A percentile compares a stretch with the other conserved stretches of the same genome.
Evolutionary conservation across 1,140 invertebrate species (phyloP).

Genomic region (Drosophila albomicans): DNA sequence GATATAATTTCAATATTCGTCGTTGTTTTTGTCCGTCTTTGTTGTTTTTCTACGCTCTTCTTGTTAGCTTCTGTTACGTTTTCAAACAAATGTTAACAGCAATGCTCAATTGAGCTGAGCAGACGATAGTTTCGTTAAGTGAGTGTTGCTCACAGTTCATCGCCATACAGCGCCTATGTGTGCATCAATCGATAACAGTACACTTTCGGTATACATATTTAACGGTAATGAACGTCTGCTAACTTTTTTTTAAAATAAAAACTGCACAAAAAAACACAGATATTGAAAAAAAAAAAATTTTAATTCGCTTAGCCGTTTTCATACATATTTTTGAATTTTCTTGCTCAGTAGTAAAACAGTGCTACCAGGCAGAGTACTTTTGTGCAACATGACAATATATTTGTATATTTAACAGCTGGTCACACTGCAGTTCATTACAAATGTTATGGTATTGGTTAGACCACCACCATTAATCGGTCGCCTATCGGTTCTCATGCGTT

Average conservation of each 20-base stretch:
- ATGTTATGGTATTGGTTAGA: conserved; percentile 9
- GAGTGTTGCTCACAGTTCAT: background rate
- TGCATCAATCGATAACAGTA: too few relatives aligned
- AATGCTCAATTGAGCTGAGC: background rate
- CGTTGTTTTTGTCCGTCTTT: conserved; percentile 54
- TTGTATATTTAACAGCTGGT: background rate
- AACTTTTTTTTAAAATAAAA: too few relatives aligned
- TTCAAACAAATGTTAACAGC: conserved; percentile 47
- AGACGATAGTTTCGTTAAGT: conserved; percentile 39
- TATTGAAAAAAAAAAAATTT: too few relatives aligned
- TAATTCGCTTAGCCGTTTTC: too few relatives aligned
- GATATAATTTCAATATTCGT: conserved; percentile 37
- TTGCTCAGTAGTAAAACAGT: background rate
- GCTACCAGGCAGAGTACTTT: background rate
- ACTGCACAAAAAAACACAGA: too few relatives aligned
- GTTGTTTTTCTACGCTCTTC: conserved; percentile 56
- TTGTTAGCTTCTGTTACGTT: conserved; percentile 46
- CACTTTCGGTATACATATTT: too few relatives aligned
- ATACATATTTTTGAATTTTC: too few relatives aligned
- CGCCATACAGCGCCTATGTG: background rate
- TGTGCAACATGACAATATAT: background rate
- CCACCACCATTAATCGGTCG: conserved; percentile 37
- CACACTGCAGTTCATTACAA: background rate
- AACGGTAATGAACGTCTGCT: too few relatives aligned
- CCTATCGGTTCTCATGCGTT: conserved; percentile 48